phyloP scores from a whole-genome alignment of 2,888 invertebrate genomes.

The Brachyptera risi region DNA sequence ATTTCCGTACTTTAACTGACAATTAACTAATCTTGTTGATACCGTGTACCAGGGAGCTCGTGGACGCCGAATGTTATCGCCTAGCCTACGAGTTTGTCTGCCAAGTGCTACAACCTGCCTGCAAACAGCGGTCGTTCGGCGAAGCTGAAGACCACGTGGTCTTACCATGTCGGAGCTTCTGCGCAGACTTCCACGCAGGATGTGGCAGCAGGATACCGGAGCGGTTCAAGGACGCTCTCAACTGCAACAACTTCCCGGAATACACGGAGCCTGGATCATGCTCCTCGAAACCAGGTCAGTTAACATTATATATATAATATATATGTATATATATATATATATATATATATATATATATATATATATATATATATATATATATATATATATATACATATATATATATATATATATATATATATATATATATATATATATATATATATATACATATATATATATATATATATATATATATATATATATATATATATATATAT shows the following conservation, averaged over 20 bases:
- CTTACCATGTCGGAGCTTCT: slow-evolving; percentile 77
- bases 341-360: too few relatives aligned
- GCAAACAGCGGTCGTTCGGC: slow-evolving; percentile 44
- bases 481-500: too few relatives aligned
- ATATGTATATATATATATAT: too few relatives aligned
- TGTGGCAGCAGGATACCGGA: slow-evolving; percentile 73
- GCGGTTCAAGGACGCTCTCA: slow-evolving; percentile 65
- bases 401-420: too few relatives aligned
- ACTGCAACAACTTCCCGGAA: slow-evolving; percentile 76
- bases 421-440: too few relatives aligned
- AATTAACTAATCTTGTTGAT: too few relatives aligned
- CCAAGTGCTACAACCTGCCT: slow-evolving; percentile 78
- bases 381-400: too few relatives aligned
- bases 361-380: too few relatives aligned
- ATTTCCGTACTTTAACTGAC: too few relatives aligned
- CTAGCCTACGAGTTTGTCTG: slow-evolving; percentile 88
- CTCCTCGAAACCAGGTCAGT: slow-evolving; percentile 67
- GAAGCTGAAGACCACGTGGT: slow-evolving; percentile 53
- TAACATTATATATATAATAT: too few relatives aligned
- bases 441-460: too few relatives aligned
- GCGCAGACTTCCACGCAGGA: slow-evolving; percentile 76
- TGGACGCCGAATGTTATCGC: slow-evolving; percentile 86
- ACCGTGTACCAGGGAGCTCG: slow-evolving; percentile 62
- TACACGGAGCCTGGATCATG: slow-evolving; percentile 71
- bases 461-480: too few relatives aligned